Conservation (phyloP, 2,888 invertebrate species). For the Cephus pulcher region DNA sequence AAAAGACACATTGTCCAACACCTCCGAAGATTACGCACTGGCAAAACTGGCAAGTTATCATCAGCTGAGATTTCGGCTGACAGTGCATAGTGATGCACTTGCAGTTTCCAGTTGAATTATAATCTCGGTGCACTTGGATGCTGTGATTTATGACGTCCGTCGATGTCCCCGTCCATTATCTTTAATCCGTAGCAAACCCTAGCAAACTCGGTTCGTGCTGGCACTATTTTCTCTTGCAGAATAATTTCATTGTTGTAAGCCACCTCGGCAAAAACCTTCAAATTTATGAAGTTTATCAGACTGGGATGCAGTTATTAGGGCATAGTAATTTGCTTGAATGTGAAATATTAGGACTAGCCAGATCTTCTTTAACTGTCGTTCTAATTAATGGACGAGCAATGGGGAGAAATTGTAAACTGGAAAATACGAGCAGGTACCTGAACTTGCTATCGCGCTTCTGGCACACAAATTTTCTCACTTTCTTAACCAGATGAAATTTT, state of each 20-base stretch:
- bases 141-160: too few species aligned
- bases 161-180: neutral
- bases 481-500: neutral
- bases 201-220: neutral
- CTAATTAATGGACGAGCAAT: too few species aligned
- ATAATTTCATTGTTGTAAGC: neutral
- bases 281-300: neutral
- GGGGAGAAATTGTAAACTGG: too few species aligned
- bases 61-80: neutral
- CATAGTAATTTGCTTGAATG: neutral
- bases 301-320: too few species aligned
- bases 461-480: neutral
- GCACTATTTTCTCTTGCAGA: neutral
- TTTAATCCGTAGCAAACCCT: neutral
- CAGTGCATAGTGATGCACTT: too few species aligned
- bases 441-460: neutral
- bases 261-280: neutral
- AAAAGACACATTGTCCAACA: neutral
- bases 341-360: neutral
- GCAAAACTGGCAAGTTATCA: neutral
- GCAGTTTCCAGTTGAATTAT: too few species aligned
- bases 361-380: neutral
- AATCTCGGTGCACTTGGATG: too few species aligned
- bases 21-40: neutral
- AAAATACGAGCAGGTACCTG: too few species aligned